phyloP scores from a whole-genome alignment of 2,113 vertebrate genomes.

The Hippoglossus stenolepis region DNA sequence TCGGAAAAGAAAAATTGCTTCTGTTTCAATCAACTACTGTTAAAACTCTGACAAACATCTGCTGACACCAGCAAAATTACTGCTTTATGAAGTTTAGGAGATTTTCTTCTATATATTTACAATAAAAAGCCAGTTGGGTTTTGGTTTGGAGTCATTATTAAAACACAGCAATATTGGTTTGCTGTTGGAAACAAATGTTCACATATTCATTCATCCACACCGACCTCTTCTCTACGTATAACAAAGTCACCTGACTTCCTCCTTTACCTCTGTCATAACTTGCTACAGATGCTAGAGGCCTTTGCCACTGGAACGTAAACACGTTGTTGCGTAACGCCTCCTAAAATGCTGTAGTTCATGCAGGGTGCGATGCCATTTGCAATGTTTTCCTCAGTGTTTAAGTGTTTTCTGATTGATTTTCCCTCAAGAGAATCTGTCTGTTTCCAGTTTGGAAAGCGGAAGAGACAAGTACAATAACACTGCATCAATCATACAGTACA shows the following conservation, averaged over 20 bases:
- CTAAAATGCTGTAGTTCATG: not conserved
- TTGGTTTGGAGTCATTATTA: not conserved
- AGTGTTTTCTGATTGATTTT: not conserved
- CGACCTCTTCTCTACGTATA: not conserved
- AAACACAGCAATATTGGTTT: not conserved
- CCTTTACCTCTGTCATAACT: not conserved
- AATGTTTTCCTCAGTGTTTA: not conserved
- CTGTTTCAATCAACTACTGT: not conserved
- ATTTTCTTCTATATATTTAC: no score
- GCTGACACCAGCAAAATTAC: no score
- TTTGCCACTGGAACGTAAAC: not conserved
- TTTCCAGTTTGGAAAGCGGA: not conserved
- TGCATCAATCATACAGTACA: not conserved
- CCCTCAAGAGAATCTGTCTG: not conserved
- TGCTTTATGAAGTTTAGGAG: no score
- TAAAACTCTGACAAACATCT: not conserved
- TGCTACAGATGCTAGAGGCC: not conserved
- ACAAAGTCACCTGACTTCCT: not conserved
- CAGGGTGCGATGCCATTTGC: not conserved
- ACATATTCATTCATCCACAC: no score
- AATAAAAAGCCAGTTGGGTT: not conserved
- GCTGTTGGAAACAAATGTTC: not conserved
- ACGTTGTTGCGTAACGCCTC: not conserved
- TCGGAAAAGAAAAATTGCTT: not conserved
- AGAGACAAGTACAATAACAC: not conserved